Conservation (phyloP, 2,113 vertebrate genomes). For the Damaliscus lunatus region DNA sequence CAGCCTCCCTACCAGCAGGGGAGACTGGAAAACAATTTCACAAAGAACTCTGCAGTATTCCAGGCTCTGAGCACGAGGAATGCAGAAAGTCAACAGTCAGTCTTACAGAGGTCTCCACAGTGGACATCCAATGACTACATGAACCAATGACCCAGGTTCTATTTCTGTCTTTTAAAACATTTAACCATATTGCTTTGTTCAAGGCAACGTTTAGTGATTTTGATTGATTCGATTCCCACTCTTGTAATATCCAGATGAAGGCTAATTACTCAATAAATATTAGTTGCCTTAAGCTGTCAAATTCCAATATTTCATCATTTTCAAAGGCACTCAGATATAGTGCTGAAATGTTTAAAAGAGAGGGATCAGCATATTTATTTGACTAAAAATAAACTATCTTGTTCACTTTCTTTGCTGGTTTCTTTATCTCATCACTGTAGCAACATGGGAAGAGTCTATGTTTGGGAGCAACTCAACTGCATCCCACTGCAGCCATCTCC, state of each 20-base stretch:
- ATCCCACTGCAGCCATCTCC: background rate
- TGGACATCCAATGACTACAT: background rate
- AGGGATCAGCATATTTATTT: background rate
- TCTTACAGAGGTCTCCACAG: background rate
- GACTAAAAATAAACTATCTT: background rate
- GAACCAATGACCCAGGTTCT: background rate
- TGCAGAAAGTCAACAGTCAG: background rate
- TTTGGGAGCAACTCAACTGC: background rate
- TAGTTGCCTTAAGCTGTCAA: background rate
- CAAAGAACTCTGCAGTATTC: background rate
- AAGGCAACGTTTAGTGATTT: background rate
- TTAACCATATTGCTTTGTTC: background rate
- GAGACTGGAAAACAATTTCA: conserved; percentile 8
- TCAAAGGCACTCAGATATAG: background rate
- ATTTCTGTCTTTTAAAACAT: background rate
- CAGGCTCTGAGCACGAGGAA: background rate
- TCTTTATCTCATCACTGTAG: background rate
- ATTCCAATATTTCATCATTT: conserved; percentile 10
- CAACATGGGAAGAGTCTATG: background rate
- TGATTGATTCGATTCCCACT: background rate
- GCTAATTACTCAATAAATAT: background rate
- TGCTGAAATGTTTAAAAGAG: conserved; percentile 13
- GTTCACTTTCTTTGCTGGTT: background rate
- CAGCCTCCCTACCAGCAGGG: background rate
- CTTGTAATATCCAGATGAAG: background rate